Evolutionary conservation across 92 coral and sea anemone genomes (phyloP), one percentile per base, ranked within the genome.

Genomic region (Virgularia gustaviana): DNA sequence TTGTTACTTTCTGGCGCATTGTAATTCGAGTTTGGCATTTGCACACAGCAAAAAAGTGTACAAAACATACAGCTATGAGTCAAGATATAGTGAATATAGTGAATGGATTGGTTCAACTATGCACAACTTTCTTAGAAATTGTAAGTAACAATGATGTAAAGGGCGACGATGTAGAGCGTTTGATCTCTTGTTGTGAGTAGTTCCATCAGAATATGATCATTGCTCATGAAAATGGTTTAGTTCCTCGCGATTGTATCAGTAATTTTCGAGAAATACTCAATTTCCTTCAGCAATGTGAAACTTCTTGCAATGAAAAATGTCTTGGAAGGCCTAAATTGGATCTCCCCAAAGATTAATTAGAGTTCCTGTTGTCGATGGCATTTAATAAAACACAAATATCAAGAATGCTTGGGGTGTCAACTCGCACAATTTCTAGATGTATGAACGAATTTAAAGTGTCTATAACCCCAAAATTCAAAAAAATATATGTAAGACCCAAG

Each of bases 251-350:
- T 28, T 56, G 63, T 19, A 22, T 56, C 2, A 56, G 13, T 56
- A 25, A 6, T 56, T 56, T 56, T 8, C 36, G 13, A 6, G 63
- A 56, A 56, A 25, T 56, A 23, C 63, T 56, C 1, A 56, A 10
- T 56, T 56, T 38, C 34, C 35, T 56, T 56, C 63, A 56, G 63
- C 34, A 56, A 15, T 28, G n/a, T 38, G 11, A 56, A 56, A 56
- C 35, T 56, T 56, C 35, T 25, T 56, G 63, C 63, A 28, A 15
- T 19, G 32, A 56, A 56, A 56, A 56, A 23, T 54, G 32, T 24
- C 29, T 24, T 54, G 61, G 61, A 54, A 54, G 61, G 61, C 61
- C 61, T 54, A 54, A 54, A 24, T 54, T 54, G 30, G 24, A 4
- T 24, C 2, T 54, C 15, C 15, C 29, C 4, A 13, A 24, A 54